Evolutionary conservation across 1,140 invertebrate species (phyloP), one percentile per base, ranked within the genome.

Genomic region (Caerostris extrusa): DNA sequence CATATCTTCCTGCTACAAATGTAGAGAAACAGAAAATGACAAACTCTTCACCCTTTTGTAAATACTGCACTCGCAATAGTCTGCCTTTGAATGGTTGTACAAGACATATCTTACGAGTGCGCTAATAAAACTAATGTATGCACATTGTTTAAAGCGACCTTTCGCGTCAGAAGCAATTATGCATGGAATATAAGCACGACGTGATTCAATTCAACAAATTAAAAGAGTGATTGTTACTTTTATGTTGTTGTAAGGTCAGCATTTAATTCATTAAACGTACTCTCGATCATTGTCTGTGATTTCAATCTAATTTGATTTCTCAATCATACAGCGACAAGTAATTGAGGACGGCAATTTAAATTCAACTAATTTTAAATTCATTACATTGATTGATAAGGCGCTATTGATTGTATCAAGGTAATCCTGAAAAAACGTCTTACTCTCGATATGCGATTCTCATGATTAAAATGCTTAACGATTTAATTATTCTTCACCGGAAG

Each of bases 1-100:
- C 5, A 58, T 83, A 83, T 83, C 82, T 83, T 57, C 7, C 82
- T 19, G 56, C 56, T 34, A 83, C 82, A 83, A 83, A 83, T 83
- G 7, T 83, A 17, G 14, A 14, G 3, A 8, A 4, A 19, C 34
- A 14, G 14, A 8, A 77, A 77, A 10, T 77, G 71, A 77, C 71
- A 77, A 34, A 12, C 61, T 17, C 17, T 12, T 77, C 34, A 19
- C 10, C 12, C 71, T 77, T 19, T 14, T 5, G 71, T 50, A 14
- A 50, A 77, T 12, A 50, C 7, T 8, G 12, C 61, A 50, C 34
- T 12, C 3, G 71, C 12, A 53, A 53, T n/a, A 67, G 61, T 17
- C 12, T 7, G 5, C 14, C 6, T 67, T 17, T n/a, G n/a, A n/a
- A 17, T 67, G 5, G 61, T 6, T 77, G 71, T 50, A 77, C 71